Evolutionary conservation across 2,888 invertebrate species (phyloP).

Genomic region (Leucophora obtusa): DNA sequence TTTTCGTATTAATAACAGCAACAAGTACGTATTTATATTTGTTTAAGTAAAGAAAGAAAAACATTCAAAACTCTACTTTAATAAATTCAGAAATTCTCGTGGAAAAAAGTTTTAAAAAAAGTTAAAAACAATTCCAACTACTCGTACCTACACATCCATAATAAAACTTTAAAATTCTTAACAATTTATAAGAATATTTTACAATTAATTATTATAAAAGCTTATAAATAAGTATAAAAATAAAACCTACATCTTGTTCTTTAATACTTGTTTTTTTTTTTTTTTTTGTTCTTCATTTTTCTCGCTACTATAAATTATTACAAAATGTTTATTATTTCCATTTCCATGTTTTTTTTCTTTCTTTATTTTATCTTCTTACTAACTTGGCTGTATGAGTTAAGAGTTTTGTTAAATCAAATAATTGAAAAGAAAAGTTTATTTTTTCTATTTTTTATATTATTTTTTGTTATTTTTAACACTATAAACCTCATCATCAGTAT

Average conservation of each 20-base stretch:
- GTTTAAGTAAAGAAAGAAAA: neutral
- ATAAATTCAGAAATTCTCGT: neutral
- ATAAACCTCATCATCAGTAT: constrained; percentile 2
- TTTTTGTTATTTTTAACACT: neutral
- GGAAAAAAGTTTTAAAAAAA: neutral
- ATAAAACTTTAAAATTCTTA: neutral
- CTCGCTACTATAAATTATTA: neutral
- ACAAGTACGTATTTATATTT: too few relatives aligned
- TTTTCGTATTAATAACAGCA: neutral
- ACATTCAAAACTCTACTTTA: neutral
- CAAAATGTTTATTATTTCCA: neutral
- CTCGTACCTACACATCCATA: neutral
- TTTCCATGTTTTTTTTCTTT: neutral
- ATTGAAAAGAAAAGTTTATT: constrained; percentile 22
- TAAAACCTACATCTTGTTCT: neutral
- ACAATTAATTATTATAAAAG: constrained; percentile 14
- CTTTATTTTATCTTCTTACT: neutral
- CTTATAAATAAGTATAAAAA: constrained; percentile 10
- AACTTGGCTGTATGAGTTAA: neutral
- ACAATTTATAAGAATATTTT: neutral
- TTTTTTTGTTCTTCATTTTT: neutral
- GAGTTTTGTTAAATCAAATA: constrained; percentile 8
- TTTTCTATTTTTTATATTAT: neutral
- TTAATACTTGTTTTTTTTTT: neutral
- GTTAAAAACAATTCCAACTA: neutral